Conservation (phyloP, 2,888 invertebrate genomes). For the Leptinotarsa haldemani region DNA sequence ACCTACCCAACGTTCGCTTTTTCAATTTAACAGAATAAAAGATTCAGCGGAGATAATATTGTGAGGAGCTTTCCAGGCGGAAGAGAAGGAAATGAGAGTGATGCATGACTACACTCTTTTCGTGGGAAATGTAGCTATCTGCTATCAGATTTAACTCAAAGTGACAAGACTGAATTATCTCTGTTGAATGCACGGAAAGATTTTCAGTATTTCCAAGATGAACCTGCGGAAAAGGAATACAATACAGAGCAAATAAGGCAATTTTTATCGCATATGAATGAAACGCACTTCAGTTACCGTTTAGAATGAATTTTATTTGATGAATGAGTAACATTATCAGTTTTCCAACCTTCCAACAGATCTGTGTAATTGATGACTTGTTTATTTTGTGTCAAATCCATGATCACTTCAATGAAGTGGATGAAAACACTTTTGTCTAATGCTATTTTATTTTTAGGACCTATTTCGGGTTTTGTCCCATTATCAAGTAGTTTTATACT, state of each 20-base stretch:
- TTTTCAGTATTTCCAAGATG: not conserved
- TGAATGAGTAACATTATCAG: too few relatives aligned
- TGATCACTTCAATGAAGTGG: too few relatives aligned
- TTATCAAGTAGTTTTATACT: too few relatives aligned
- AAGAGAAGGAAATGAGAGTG: slow-evolving; percentile 21
- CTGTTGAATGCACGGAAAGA: not conserved
- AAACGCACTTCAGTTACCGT: too few relatives aligned
- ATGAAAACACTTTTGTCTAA: too few relatives aligned
- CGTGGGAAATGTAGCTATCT: slow-evolving; percentile 18
- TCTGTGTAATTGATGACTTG: too few relatives aligned
- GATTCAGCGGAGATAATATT: slow-evolving; percentile 17
- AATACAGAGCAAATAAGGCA: not conserved
- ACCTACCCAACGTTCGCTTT: slow-evolving; percentile 14
- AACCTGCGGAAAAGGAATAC: not conserved
- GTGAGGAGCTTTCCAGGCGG: slow-evolving; percentile 13
- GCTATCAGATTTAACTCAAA: slow-evolving; percentile 16
- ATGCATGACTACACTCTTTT: slow-evolving; percentile 19
- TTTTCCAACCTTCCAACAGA: too few relatives aligned
- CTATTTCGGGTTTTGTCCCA: too few relatives aligned
- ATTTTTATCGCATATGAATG: not conserved
- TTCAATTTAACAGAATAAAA: slow-evolving; percentile 20
- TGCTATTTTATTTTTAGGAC: too few relatives aligned
- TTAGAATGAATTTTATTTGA: too few relatives aligned
- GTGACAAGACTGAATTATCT: slow-evolving; percentile 20
- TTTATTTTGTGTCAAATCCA: too few relatives aligned